Conservation (phyloP, 53 echinoderm and acorn worm genomes). For the Luidia sarsii region DNA sequence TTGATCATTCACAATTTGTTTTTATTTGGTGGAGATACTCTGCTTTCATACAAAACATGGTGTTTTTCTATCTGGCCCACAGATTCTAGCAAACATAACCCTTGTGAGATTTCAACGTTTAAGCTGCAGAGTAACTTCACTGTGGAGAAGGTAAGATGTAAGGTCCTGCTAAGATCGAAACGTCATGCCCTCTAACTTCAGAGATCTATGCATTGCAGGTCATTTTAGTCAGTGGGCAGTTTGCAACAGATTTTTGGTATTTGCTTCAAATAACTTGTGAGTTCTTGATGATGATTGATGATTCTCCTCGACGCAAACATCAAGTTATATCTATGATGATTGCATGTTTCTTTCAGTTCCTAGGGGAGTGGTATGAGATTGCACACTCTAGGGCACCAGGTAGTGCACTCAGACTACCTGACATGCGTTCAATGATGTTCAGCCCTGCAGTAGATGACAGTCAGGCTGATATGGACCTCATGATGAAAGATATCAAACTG, state of each 20-base stretch:
- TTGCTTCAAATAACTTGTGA: no score
- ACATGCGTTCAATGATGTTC: slow-evolving; percentile 62
- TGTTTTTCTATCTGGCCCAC: not conserved
- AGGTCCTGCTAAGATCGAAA: no score
- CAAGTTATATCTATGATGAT: no score
- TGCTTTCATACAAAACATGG: no score
- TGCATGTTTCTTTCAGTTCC: slow-evolving; percentile 50
- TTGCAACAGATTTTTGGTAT: no score
- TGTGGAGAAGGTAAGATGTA: slow-evolving; percentile 66
- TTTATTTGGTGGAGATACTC: no score
- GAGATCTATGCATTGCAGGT: no score
- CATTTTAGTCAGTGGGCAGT: no score
- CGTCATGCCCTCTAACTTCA: no score
- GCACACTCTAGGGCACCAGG: slow-evolving; percentile 34
- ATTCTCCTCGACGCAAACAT: no score
- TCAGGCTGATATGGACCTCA: slow-evolving; percentile 45
- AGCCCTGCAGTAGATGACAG: not conserved
- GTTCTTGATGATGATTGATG: no score
- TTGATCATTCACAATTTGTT: no score
- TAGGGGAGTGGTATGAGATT: slow-evolving; percentile 79
- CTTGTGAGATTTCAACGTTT: slow-evolving; percentile 49
- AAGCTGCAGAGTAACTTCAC: slow-evolving; percentile 59
- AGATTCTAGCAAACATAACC: not conserved
- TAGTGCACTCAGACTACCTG: slow-evolving; percentile 46
- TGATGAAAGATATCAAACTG: slow-evolving; percentile 71